These are phyloP conservation scores for Ichneumon xanthorius DNA, from an alignment of 2,888 invertebrate species.

Conservation along the genomic window DNA sequence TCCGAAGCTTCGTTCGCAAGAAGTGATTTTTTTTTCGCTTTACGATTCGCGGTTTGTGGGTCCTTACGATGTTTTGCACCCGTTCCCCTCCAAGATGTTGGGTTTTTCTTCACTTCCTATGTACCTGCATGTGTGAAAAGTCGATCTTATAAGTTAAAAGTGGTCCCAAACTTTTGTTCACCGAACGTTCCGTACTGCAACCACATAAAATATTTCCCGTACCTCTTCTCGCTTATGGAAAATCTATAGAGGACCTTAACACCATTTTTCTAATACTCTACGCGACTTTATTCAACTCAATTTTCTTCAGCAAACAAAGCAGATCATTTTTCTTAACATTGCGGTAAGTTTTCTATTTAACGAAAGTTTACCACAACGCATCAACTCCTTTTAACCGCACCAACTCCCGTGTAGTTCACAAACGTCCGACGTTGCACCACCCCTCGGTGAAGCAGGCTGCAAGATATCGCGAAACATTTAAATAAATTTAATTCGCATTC, in stretches of 20 bases:
- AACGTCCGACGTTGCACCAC: constrained; percentile 31
- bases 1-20: no score
- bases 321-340: constrained; percentile 16
- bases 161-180: no score
- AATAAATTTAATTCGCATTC: constrained; percentile 19
- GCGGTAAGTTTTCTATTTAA: constrained; percentile 25
- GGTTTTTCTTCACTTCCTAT: no score
- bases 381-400: neutral
- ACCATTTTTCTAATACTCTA: neutral
- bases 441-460: constrained; percentile 1
- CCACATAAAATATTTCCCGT: neutral
- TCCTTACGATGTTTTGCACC: no score
- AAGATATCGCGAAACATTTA: constrained; percentile 29
- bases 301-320: constrained; percentile 25
- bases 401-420: constrained; percentile 13
- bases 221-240: neutral
- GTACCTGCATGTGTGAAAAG: no score
- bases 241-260: neutral
- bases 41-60: no score
- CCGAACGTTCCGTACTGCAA: no score
- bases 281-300: constrained; percentile 10
- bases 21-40: no score
- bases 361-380: constrained; percentile 34
- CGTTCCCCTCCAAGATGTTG: no score
- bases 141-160: no score